These are phyloP conservation scores for Drosophila bunnanda DNA, from an alignment of 2,888 invertebrate species.

Conservation along the genomic window DNA sequence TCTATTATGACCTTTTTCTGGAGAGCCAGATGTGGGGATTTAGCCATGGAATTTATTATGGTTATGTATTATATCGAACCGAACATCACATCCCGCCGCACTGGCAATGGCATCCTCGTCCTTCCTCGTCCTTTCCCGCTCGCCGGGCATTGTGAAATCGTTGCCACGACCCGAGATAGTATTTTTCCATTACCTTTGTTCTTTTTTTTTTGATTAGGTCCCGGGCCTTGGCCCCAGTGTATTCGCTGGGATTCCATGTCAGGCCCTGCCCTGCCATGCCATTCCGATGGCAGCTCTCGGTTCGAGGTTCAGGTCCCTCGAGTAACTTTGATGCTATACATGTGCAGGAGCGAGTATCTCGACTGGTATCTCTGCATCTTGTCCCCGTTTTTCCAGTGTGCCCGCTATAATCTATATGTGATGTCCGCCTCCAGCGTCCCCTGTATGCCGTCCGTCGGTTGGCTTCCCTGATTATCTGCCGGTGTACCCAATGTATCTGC, in stretches of 20 bases:
- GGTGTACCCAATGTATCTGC: slow-evolving; percentile 10
- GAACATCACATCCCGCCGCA: slow-evolving; percentile 33
- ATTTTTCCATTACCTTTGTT: slow-evolving; percentile 71
- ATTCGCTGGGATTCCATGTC: slow-evolving; percentile 4
- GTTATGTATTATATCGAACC: slow-evolving; percentile 78
- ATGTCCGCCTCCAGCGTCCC: slow-evolving; percentile 54
- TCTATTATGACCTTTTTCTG: slow-evolving; percentile 80
- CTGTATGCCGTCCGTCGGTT: slow-evolving; percentile 5
- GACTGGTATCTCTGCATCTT: slow-evolving; percentile 64
- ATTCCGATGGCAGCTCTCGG: slow-evolving; percentile 13
- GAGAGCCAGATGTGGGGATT: slow-evolving; percentile 67
- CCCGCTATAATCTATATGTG: slow-evolving; percentile 69
- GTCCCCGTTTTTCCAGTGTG: slow-evolving; percentile 55
- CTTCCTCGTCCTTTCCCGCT: slow-evolving; percentile 6
- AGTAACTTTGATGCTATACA: slow-evolving; percentile 44
- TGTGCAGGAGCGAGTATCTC: slow-evolving; percentile 39
- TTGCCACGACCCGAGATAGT: slow-evolving; percentile 55
- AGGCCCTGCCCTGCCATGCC: slow-evolving; percentile 11
- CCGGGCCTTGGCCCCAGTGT: slow-evolving; percentile 47
- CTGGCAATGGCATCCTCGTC: slow-evolving; percentile 10
- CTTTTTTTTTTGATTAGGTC: slow-evolving; percentile 62
- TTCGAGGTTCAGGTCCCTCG: slow-evolving; percentile 27
- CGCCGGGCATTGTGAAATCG: slow-evolving; percentile 31
- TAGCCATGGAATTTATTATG: slow-evolving; percentile 79
- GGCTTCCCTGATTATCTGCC: slow-evolving; percentile 32